Conservation (phyloP, 2,888 invertebrate species). For the Abrostola tripartita region DNA sequence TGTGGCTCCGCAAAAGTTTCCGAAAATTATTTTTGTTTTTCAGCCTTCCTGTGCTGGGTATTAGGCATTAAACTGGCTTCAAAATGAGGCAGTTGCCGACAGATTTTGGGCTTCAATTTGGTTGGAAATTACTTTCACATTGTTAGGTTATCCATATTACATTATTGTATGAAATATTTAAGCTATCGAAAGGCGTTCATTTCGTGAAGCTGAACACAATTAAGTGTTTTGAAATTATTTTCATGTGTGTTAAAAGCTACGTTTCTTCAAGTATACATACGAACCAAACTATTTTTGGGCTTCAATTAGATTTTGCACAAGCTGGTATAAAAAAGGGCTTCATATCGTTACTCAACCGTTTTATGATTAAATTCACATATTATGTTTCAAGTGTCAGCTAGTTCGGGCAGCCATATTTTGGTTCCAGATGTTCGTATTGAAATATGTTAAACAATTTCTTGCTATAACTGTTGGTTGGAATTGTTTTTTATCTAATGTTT, state of each 20-base stretch:
- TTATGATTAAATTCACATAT: not conserved
- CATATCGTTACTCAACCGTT: not conserved
- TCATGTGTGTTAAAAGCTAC: too few species aligned
- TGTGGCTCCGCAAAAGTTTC: conserved; percentile 19
- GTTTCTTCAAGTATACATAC: too few species aligned
- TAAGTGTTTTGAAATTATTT: too few species aligned
- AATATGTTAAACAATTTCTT: not conserved
- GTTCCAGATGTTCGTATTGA: not conserved
- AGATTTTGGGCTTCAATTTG: not conserved
- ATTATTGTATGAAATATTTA: too few species aligned
- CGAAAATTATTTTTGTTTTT: conserved; percentile 17
- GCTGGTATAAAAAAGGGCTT: not conserved
- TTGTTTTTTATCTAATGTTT: not conserved
- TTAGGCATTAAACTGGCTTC: conserved; percentile 1
- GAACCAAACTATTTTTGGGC: not conserved
- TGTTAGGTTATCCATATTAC: not conserved
- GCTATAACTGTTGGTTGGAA: not conserved
- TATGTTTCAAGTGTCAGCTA: not conserved
- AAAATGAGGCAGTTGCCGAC: not conserved
- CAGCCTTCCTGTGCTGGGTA: not conserved
- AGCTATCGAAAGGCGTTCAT: too few species aligned
- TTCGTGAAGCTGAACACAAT: too few species aligned
- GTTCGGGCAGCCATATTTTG: not conserved
- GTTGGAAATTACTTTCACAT: not conserved
- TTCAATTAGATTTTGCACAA: not conserved